phyloP scores from a whole-genome alignment of 2,797 vertebrate genomes.

The Pampus argenteus region DNA sequence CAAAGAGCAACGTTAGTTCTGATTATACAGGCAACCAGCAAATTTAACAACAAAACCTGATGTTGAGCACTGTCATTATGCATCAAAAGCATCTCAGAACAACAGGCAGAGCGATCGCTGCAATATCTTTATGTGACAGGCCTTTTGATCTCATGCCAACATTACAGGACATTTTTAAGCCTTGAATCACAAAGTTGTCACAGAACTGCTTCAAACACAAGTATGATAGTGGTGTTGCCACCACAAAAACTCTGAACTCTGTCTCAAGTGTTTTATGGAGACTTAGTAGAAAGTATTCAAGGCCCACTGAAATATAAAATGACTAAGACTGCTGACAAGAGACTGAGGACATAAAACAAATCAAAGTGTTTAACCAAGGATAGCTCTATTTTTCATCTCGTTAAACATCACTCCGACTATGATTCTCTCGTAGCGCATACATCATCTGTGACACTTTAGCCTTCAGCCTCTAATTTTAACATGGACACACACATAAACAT shows the following conservation, averaged over 20 bases:
- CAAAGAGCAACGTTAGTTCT: slow-evolving; percentile 18
- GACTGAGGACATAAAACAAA: slow-evolving; percentile 10
- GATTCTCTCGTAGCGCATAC: not conserved
- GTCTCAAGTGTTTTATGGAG: not conserved
- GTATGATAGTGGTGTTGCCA: slow-evolving; percentile 18
- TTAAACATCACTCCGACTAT: slow-evolving; percentile 9
- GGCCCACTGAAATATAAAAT: slow-evolving; percentile 19
- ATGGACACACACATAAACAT: slow-evolving; percentile 13
- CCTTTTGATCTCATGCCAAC: slow-evolving; percentile 34
- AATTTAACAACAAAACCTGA: not conserved
- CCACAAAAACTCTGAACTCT: slow-evolving; percentile 1
- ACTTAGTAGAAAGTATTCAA: not conserved
- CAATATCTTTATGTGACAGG: slow-evolving; percentile 18
- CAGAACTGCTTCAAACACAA: slow-evolving; percentile 25
- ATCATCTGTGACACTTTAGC: slow-evolving; percentile 17
- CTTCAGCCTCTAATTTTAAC: slow-evolving; percentile 35
- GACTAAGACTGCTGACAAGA: not conserved
- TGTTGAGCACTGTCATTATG: slow-evolving; percentile 1
- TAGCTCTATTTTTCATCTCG: not conserved
- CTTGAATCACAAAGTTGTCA: slow-evolving; percentile 20
- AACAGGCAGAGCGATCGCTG: slow-evolving; percentile 13
- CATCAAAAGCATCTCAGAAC: slow-evolving; percentile 14
- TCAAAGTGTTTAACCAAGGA: slow-evolving; percentile 2
- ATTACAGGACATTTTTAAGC: slow-evolving; percentile 5
- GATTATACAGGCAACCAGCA: slow-evolving; percentile 14